A percentile compares a stretch with the other conserved stretches of the same genome.
phyloP scores from a whole-genome alignment of 2,888 invertebrate species.

The Dendrolimus houi region DNA sequence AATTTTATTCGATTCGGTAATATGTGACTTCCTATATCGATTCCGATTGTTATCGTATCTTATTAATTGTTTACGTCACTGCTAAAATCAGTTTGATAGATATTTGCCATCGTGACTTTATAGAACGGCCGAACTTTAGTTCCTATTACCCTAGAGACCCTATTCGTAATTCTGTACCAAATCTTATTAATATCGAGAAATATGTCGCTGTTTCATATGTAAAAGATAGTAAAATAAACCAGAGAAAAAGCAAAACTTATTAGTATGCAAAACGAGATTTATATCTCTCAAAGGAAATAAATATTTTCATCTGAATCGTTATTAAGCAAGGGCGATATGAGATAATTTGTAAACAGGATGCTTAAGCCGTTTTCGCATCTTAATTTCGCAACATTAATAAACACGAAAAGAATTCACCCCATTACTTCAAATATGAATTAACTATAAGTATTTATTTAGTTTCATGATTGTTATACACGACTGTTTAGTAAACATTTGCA shows the following conservation, averaged over 20 bases:
- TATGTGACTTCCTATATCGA: too few relatives aligned
- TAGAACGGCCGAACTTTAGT: conserved; percentile 1
- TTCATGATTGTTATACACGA: too few relatives aligned
- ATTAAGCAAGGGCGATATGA: conserved; percentile 25
- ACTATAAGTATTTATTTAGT: too few relatives aligned
- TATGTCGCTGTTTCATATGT: neutral
- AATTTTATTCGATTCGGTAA: too few relatives aligned
- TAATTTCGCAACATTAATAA: neutral
- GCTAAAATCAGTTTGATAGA: too few relatives aligned
- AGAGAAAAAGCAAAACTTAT: conserved; percentile 18
- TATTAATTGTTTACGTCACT: too few relatives aligned
- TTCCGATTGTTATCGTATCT: too few relatives aligned
- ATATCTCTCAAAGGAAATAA: conserved; percentile 29
- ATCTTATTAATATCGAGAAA: too few relatives aligned
- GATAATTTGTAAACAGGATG: conserved; percentile 29
- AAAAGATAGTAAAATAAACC: too few relatives aligned
- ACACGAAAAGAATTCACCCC: neutral
- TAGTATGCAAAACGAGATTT: conserved; percentile 27
- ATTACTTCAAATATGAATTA: too few relatives aligned
- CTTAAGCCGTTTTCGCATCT: neutral
- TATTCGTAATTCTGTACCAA: too few relatives aligned
- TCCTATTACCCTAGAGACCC: neutral
- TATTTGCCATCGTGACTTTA: neutral
- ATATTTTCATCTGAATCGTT: conserved; percentile 7
- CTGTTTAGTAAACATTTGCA: too few relatives aligned